A percentile compares a stretch with the other conserved stretches of the same genome.
Evolutionary conservation across 2,113 vertebrate species (phyloP).

Genomic region (Anthoscopus minutus): DNA sequence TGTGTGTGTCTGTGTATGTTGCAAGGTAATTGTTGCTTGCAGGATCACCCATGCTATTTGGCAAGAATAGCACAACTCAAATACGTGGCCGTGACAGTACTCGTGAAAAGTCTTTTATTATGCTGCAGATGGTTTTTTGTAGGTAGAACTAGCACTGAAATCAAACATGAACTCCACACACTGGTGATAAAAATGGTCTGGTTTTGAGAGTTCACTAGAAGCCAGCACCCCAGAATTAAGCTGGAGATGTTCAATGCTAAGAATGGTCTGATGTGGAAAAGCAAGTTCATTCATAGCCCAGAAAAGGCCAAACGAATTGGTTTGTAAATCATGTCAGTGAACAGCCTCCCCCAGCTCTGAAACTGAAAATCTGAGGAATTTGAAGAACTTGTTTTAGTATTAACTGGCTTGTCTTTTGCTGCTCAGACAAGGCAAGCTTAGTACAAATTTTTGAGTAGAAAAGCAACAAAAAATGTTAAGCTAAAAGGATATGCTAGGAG

Average conservation of each 20-base stretch:
- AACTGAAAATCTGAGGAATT: background rate
- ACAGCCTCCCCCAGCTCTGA: background rate
- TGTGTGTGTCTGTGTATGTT: background rate
- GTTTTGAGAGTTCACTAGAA: background rate
- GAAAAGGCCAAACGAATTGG: background rate
- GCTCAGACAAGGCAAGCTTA: background rate
- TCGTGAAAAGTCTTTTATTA: background rate
- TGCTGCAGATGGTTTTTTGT: background rate
- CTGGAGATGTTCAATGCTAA: background rate
- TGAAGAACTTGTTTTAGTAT: background rate
- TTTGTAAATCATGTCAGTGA: background rate
- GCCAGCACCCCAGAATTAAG: background rate
- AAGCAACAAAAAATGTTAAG: background rate
- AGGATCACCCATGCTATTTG: background rate
- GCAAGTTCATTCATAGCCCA: background rate
- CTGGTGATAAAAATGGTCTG: background rate
- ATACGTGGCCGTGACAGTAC: background rate
- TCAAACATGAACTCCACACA: background rate
- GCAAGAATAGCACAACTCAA: background rate
- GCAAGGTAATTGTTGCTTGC: background rate
- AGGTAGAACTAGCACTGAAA: background rate
- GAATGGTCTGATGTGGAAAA: background rate
- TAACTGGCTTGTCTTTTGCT: background rate
- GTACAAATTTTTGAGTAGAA: background rate
- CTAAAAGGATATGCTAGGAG: background rate